A percentile compares a stretch with the other conserved stretches of the same genome.
These are phyloP conservation scores for Shargacucullia verbasci DNA, from an alignment of 2,888 invertebrate species.

Conservation along the genomic window DNA sequence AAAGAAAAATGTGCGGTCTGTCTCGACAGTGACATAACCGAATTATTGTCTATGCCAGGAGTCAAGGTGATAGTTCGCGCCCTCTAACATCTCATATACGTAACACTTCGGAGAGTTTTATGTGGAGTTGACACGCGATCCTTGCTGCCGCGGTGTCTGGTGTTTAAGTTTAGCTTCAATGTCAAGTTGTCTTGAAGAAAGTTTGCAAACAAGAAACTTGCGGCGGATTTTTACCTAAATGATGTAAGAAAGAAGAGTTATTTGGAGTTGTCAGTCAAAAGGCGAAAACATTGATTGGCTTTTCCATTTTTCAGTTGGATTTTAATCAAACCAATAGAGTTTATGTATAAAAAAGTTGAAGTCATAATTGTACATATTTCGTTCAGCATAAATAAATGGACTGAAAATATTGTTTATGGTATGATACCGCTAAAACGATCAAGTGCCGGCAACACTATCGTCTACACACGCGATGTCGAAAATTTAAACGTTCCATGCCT, in stretches of 20 bases:
- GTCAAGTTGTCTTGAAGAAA: conserved; percentile 41
- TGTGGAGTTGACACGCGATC: conserved; percentile 48
- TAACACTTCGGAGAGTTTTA: conserved; percentile 43
- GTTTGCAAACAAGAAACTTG: too few species aligned
- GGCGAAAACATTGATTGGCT: too few species aligned
- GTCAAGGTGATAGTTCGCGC: conserved; percentile 57
- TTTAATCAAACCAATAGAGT: too few species aligned
- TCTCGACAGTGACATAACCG: conserved; percentile 15
- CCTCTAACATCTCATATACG: conserved; percentile 30
- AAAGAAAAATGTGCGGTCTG: not conserved
- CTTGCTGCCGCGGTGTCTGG: too few species aligned
- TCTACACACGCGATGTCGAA: conserved; percentile 47
- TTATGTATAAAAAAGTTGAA: too few species aligned
- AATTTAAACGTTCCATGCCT: conserved; percentile 34
- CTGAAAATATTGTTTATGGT: conserved; percentile 16
- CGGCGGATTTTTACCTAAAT: too few species aligned
- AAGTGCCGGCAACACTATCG: conserved; percentile 32
- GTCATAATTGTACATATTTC: too few species aligned
- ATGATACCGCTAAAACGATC: conserved; percentile 29
- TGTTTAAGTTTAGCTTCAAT: conserved; percentile 38
- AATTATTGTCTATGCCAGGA: conserved; percentile 29
- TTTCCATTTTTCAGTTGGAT: too few species aligned
- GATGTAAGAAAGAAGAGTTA: too few species aligned
- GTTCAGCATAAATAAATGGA: conserved; percentile 7
- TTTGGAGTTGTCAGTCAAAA: too few species aligned